Evolutionary conservation across 2,888 invertebrate genomes (phyloP), one percentile per base, ranked within the genome.

Genomic region (Branchipolynoe longqiensis): DNA sequence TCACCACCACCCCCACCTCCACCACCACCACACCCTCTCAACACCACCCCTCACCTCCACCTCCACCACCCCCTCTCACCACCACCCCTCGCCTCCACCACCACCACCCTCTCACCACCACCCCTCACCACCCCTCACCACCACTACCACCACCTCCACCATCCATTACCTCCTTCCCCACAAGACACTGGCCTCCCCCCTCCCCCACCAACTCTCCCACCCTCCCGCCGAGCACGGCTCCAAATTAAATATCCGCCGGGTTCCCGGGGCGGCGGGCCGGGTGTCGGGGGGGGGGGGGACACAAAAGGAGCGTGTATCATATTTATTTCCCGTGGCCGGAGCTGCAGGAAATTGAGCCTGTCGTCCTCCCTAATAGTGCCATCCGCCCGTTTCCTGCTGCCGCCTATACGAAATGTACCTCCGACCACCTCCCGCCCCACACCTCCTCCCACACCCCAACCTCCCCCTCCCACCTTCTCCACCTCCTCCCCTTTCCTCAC

Each of bases 261-360:
- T 58, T 14, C 18, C 58, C 12, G 12, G 22, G 12, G 58, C 58
- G 22, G 22, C 12, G 58, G n/a, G 58, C 58, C 58, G 58, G 4
- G 4, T 25, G 25, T 8, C 18, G 69, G 4, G 28, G 1, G 41
- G n/a, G 62, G 28, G 54, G n/a, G 14, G 48, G 48, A 78, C 41
- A 78, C 78, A 78, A 78, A 78, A 78, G 78, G 48, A 78, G 48
- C 48, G 78, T 54, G 78, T 78, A 78, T 78, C 78, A 78, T 78
- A 78, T 78, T 78, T 78, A 78, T 78, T 78, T 78, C 78, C 78
- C 78, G 48, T 78, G 48, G 78, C 48, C 78, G 41, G 28, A 25
- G 2, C 4, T 6, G n/a, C 41, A 40, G 78, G 78, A 78, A 78
- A 78, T 78, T 78, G 78, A n/a, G 22, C 41, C 78, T 78, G 78